These are phyloP conservation scores for Rhabdophis nuchalis DNA, from an alignment of 2,797 vertebrate genomes.

Conservation along the genomic window DNA sequence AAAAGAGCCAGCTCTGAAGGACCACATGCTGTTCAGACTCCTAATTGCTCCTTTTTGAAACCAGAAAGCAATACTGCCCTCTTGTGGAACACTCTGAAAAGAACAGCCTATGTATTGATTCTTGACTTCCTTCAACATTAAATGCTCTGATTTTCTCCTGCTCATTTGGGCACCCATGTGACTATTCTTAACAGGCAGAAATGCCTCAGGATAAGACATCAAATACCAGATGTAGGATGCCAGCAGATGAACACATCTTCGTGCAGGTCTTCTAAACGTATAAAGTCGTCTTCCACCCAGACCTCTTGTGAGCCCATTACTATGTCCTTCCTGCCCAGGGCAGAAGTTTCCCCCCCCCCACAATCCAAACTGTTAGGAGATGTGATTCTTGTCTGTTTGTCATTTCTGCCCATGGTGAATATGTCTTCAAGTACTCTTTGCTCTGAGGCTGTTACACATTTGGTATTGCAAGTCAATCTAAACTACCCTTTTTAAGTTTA, in stretches of 20 bases:
- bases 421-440: not conserved
- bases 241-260: not conserved
- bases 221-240: not conserved
- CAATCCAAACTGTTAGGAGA: not conserved
- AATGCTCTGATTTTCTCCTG: not conserved
- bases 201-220: conserved; percentile 1
- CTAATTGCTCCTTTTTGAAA: not conserved
- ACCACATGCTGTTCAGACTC: not conserved
- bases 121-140: not conserved
- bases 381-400: not conserved
- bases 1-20: not conserved
- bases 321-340: not conserved
- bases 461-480: not conserved
- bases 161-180: not conserved
- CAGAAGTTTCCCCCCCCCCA: not conserved
- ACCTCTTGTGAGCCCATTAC: not conserved
- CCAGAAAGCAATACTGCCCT: conserved; percentile 15
- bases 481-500: conserved; percentile 7
- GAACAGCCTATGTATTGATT: not conserved
- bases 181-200: not conserved
- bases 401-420: not conserved
- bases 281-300: not conserved
- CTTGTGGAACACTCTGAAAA: not conserved
- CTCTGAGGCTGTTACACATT: not conserved
- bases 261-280: not conserved